Percentiles rank a stretch among this genome's conserved stretches.
These are phyloP conservation scores for Macropis europaea DNA, from an alignment of 2,888 invertebrate genomes.

Conservation along the genomic window DNA sequence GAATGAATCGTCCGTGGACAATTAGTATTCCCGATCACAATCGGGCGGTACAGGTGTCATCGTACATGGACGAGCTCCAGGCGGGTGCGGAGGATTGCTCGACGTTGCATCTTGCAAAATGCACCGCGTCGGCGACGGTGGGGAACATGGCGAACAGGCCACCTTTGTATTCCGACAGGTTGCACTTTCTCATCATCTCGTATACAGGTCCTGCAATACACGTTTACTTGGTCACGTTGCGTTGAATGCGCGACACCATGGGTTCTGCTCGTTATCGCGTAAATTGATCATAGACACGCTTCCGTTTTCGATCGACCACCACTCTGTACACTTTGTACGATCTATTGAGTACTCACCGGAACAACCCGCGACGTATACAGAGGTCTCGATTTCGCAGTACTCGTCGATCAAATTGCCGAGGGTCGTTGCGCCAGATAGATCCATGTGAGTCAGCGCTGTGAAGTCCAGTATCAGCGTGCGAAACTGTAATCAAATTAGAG, in stretches of 20 bases:
- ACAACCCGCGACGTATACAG: constrained; percentile 84
- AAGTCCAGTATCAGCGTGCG: constrained; percentile 85
- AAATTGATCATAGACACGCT: background rate
- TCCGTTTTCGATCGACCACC: constrained; percentile 11
- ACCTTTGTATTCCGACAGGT: constrained; percentile 81
- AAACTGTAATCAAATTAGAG: no score
- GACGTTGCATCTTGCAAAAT: constrained; percentile 71
- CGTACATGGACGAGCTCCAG: constrained; percentile 63
- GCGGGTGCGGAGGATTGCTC: constrained; percentile 61
- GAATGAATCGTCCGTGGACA: constrained; percentile 10
- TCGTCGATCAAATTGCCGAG: constrained; percentile 83
- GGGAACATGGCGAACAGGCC: constrained; percentile 84
- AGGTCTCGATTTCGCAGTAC: constrained; percentile 81
- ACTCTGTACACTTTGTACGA: constrained; percentile 20
- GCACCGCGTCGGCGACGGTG: constrained; percentile 86
- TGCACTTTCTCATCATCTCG: constrained; percentile 85
- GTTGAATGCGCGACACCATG: background rate
- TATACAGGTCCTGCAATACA: constrained; percentile 83
- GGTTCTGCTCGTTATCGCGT: background rate
- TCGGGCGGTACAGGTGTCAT: constrained; percentile 64
- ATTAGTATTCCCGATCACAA: constrained; percentile 48
- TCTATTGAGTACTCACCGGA: constrained; percentile 81
- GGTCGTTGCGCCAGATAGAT: constrained; percentile 85
- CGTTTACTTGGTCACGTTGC: background rate
- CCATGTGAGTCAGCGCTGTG: constrained; percentile 86